Base-by-base conservation (phyloP, 2,888 invertebrate species). In the Coelopa pilipes region DNA sequence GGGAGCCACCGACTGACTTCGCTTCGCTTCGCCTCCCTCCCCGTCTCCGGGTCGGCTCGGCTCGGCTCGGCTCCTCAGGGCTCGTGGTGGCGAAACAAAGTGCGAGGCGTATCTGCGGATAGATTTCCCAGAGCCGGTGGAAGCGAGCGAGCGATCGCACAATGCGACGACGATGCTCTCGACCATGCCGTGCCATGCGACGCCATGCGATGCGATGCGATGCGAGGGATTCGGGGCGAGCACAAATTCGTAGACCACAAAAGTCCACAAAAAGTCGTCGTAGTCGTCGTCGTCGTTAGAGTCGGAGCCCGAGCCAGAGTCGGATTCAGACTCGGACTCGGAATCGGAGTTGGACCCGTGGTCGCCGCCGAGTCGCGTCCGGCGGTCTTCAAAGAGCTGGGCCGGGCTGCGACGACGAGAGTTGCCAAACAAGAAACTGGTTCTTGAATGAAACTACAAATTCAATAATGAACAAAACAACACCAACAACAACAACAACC, bases 381-480 rank as follows among this genome's bases (percentile, higher is more conserved):
- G 34, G 34, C 34, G 34, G 34, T 34, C 34, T 34, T 34, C 34
- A 34, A 34, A 34, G 34, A 2, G 34, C 34, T 34, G 34, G n/a
- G 4, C 34, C 34, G 34, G 57, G 57, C 57, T 59, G 74, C 74
- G 34, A 34, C 74, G 34, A 34, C 74, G 74, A 77, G 74, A 70
- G 46, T 53, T 13, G 62, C 69, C 70, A 74, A 75, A 73, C 63
- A 73, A 74, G 24, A 82, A 82, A 82, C 82, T 82, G 82, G 82
- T 82, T 82, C 82, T 83, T 83, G 82, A 82, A 82, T 82, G 82
- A 82, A 82, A 82, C 71, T 68, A 62, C 72, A 72, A 65, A 80
- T 78, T 76, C 80, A 80, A 57, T 65, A 57, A 72, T 66, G 46
- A 59, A 69, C 55, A 69, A 13, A 69, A 69, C 21, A 9, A n/a